Conservation (phyloP, 2,888 invertebrate genomes). For the Ariolimax columbianus region DNA sequence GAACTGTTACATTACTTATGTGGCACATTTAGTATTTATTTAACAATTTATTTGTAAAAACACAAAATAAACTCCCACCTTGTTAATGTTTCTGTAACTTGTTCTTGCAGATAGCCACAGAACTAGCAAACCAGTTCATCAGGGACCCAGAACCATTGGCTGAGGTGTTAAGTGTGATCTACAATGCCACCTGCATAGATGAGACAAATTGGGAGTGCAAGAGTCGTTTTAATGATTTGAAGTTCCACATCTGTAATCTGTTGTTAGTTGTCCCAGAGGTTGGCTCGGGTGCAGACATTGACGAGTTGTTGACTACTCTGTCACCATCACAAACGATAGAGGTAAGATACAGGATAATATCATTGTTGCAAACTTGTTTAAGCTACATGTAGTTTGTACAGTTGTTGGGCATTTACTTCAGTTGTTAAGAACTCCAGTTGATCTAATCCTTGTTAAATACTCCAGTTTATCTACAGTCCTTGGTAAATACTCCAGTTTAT, state of each 20-base stretch:
- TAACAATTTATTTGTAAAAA: no score
- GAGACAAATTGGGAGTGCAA: background rate
- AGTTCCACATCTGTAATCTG: conserved; percentile 17
- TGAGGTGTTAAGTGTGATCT: conserved; percentile 43
- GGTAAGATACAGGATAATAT: background rate
- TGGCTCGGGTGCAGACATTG: conserved; percentile 10
- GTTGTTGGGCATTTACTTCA: background rate
- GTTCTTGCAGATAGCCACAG: conserved; percentile 14
- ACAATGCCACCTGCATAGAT: background rate
- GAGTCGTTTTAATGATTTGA: conserved; percentile 21
- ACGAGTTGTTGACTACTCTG: background rate
- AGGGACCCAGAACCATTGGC: conserved; percentile 48
- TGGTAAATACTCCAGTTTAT: no score
- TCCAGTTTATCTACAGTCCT: no score
- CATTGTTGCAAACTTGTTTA: background rate
- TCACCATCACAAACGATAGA: background rate
- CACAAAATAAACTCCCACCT: no score
- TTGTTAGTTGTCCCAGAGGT: conserved; percentile 21
- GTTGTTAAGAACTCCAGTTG: no score
- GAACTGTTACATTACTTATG: no score
- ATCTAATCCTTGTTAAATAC: no score
- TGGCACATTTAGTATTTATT: no score
- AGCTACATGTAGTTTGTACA: background rate
- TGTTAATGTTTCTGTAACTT: background rate
- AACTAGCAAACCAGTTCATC: conserved; percentile 44